Evolutionary conservation across 2,797 vertebrate species (phyloP), one percentile per base, ranked within the genome.

Genomic region (Cossypha dichroa): DNA sequence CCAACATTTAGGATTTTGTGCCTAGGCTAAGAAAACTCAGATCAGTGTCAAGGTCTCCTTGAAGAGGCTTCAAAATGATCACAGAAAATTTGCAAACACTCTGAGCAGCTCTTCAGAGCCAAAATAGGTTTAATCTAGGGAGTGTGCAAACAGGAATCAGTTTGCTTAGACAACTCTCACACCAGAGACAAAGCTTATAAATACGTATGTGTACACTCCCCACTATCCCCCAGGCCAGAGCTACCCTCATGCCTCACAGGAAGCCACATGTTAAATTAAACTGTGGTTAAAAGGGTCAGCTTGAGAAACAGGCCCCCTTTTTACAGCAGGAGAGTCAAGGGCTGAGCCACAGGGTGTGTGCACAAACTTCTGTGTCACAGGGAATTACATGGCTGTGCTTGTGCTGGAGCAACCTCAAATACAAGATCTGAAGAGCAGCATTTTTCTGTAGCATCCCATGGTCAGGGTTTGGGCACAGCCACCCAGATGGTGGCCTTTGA

Each of bases 171-270:
- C 63, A 73, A 26, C 60, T 67, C 28, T 51, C 48, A 63, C 60
- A 40, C 12, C 60, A 64, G 52, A 60, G 41, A 13, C 34, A 45
- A 77, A 74, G 46, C 62, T 85, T 64, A 73, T 15, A 26, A 14
- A 46, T 25, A 28, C 1, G 0, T 9, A 0, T 5, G 8, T 48
- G 6, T 21, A 9, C 14, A 5, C 10, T 51, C 69, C 52, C 28
- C 86, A 11, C 52, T 82, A 3, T 74, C 72, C 60, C 55, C 56
- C 68, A 67, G 85, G 40, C 36, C 85, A 83, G 72, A 15, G 5
- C 29, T 45, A 17, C 26, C 48, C 8, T 28, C 12, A 2, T 0
- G 4, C 43, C 33, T 73, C 70, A 45, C 76, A 87, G 91, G 89
- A 95, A 95, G 68, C 60, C 67, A 59, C 77, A 69, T 0, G 0